phyloP scores from a whole-genome alignment of 2,113 vertebrate species.

The Morone chrysops region DNA sequence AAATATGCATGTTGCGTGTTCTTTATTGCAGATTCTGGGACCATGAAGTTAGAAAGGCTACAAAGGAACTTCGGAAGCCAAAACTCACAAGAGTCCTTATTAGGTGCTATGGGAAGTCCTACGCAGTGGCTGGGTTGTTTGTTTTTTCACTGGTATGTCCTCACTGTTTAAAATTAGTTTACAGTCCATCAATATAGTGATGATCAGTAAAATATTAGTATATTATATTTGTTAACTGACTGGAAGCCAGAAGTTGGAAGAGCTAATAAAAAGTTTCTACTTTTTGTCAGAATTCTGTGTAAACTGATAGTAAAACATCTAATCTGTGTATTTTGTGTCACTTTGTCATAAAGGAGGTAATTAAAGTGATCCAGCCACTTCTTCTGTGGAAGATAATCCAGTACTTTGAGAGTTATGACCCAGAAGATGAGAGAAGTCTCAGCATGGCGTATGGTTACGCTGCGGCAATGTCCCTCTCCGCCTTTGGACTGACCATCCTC shows the following conservation, averaged over 20 bases:
- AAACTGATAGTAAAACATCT: neutral
- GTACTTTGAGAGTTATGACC: constrained; percentile 87
- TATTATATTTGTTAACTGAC: no score
- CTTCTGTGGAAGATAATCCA: constrained; percentile 89
- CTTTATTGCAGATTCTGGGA: constrained; percentile 84
- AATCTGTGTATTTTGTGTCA: neutral
- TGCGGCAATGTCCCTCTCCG: constrained; percentile 84
- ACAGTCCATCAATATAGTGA: neutral
- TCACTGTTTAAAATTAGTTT: neutral
- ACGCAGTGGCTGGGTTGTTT: constrained; percentile 87
- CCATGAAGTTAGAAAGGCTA: constrained; percentile 86
- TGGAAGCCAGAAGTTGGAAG: no score
- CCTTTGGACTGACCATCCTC: constrained; percentile 83
- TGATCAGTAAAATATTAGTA: neutral
- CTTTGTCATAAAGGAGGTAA: constrained; percentile 80
- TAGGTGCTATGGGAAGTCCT: constrained; percentile 90
- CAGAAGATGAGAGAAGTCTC: constrained; percentile 63
- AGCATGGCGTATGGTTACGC: constrained; percentile 81
- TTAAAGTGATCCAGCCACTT: constrained; percentile 90
- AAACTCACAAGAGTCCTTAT: constrained; percentile 90
- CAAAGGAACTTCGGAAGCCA: constrained; percentile 84
- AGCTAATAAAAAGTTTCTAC: no score
- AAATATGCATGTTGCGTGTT: neutral
- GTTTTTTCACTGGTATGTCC: constrained; percentile 88
- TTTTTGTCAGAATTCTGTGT: neutral